Base-by-base conservation (phyloP, 2,113 vertebrate genomes). In the Pterocles burchelli region DNA sequence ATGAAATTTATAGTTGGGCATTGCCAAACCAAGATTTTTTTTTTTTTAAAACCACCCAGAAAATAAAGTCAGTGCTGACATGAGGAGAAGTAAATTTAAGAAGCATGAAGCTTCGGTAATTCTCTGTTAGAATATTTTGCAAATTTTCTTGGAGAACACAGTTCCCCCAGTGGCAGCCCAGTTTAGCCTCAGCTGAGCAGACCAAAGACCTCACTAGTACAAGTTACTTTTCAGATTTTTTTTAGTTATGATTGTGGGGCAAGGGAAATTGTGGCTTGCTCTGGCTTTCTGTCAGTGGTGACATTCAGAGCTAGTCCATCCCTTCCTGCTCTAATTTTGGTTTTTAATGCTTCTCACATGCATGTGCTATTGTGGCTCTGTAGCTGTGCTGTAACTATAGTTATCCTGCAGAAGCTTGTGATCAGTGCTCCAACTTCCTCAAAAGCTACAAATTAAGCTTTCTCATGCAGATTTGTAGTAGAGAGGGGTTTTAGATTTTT, bases 401-500 rank as follows among this genome's bases (percentile, higher is more conserved):
- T 84, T 86, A 46, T 70, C 48, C 83, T 83, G 85, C 48, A 88
- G 68, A 71, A 93, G 33, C 95, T 93, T 87, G 49, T 92, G 90
- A 70, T 81, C 61, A 63, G 0, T 74, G 43, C 51, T 76, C 29
- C 43, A 85, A 36, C 89, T 96, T 96, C 96, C 91, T 90, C 75
- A 96, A 96, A 93, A 88, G 67, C 67, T 65, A 49, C 52, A 90
- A 76, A 85, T 93, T 81, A 61, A 94, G 72, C 93, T 96, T 90
- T 95, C 91, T 95, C 66, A 66, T 85, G 72, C 79, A 88, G 88
- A 88, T 89, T 87, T 90, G 43, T 83, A 66, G 57, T 49, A 59
- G 65, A 55, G 66, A 76, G 34, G 45, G 13, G 48, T 71, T 94
- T 75, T 84, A 78, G 43, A 24, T 57, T 70, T 68, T 89, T 92